Percentiles rank a stretch among this genome's conserved stretches.
Evolutionary conservation across 2,888 invertebrate species (phyloP).

Genomic region (Rotaria socialis): DNA sequence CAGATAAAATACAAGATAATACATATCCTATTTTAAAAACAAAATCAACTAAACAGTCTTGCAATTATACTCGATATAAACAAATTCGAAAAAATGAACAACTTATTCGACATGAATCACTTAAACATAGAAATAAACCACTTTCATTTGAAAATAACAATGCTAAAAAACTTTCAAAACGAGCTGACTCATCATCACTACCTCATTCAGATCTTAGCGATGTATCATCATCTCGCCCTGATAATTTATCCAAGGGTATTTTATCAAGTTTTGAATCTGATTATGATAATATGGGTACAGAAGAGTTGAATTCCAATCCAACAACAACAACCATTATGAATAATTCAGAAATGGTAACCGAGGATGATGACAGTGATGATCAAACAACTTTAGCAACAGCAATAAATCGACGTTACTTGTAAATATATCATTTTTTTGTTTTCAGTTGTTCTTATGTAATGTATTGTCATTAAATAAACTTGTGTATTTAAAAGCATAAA

Average conservation of each 20-base stretch:
- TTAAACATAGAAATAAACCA: not conserved
- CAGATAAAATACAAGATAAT: not conserved
- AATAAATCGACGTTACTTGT: not conserved
- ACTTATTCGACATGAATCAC: constrained; percentile 28
- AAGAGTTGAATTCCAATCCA: not conserved
- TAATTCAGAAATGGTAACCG: constrained; percentile 4
- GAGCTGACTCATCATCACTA: not conserved
- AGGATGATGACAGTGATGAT: not conserved
- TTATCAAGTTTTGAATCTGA: not conserved
- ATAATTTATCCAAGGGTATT: not conserved
- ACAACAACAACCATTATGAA: too few species aligned
- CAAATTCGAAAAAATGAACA: not conserved
- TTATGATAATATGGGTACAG: constrained; percentile 2
- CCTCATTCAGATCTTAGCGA: not conserved
- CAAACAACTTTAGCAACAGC: not conserved
- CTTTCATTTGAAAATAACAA: not conserved
- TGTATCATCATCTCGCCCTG: not conserved
- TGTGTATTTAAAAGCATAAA: too few species aligned
- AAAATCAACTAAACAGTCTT: not conserved
- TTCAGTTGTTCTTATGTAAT: not conserved
- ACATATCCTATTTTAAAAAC: constrained; percentile 21
- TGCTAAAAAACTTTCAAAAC: not conserved
- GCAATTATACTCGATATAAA: constrained; percentile 9
- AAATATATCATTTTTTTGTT: not conserved
- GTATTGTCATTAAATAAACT: not conserved